Evolutionary conservation across 2,113 vertebrate genomes (phyloP).

Genomic region (Miniopterus natalensis): DNA sequence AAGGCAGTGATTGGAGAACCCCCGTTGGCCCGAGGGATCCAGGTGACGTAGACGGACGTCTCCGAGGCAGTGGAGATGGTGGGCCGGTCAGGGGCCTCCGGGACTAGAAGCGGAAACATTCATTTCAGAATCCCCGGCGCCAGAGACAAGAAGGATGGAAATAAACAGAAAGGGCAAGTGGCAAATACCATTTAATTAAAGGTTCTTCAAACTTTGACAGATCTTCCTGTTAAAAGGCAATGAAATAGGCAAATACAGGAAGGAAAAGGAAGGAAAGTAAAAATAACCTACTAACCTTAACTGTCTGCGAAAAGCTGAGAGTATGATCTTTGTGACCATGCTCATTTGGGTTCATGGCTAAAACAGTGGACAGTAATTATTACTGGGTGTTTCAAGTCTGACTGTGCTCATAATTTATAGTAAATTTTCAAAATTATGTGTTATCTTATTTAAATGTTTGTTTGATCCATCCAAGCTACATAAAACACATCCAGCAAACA

Average conservation of each 20-base stretch:
- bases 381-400: background rate
- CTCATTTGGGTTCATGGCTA: background rate
- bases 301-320: slow-evolving; percentile 30
- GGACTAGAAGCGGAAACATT: slow-evolving; percentile 88
- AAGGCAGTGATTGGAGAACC: slow-evolving; percentile 98
- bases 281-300: background rate
- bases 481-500: background rate
- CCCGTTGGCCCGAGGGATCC: slow-evolving; percentile 98
- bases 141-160: background rate
- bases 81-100: slow-evolving; percentile 96
- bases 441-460: slow-evolving; percentile 34
- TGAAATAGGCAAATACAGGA: background rate
- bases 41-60: slow-evolving; percentile 96
- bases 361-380: background rate
- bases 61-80: slow-evolving; percentile 96
- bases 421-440: background rate
- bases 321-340: background rate
- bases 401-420: background rate
- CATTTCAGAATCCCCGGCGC: background rate
- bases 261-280: slow-evolving; percentile 13
- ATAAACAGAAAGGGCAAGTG: background rate
- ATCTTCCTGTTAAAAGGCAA: slow-evolving; percentile 31
- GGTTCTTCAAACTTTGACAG: background rate
- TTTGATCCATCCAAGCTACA: background rate
- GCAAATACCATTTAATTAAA: background rate